Conservation (phyloP, 2,888 invertebrate genomes). For the Perizoma affinitatum region DNA sequence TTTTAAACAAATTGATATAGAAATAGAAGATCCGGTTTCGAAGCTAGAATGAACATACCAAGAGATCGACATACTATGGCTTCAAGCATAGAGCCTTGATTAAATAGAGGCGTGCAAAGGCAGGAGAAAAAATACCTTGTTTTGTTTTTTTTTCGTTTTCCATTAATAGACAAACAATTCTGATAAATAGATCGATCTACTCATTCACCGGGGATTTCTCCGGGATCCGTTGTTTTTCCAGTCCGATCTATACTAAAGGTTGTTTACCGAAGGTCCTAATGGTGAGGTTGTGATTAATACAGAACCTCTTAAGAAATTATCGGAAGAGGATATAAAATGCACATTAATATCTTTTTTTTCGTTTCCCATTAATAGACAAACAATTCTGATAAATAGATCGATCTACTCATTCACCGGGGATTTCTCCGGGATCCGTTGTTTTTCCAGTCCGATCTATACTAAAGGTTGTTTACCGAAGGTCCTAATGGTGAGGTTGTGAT, state of each 20-base stretch:
- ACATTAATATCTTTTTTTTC: conserved; percentile 12
- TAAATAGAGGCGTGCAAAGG: no score
- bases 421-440: conserved; percentile 38
- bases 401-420: conserved; percentile 41
- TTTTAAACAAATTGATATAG: no score
- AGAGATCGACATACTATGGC: no score
- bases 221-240: conserved; percentile 36
- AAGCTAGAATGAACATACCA: no score
- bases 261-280: conserved; percentile 30
- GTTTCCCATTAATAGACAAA: no score
- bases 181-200: conserved; percentile 14
- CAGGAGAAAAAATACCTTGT: no score
- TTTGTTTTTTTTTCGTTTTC: no score
- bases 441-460: conserved; percentile 32
- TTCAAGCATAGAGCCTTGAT: no score
- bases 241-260: conserved; percentile 30
- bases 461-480: conserved; percentile 29
- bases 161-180: neutral
- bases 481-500: conserved; percentile 28
- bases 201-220: conserved; percentile 46
- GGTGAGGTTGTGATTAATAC: conserved; percentile 30
- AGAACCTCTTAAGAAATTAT: conserved; percentile 5
- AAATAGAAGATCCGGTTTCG: no score
- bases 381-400: conserved; percentile 7
- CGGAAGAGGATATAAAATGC: no score